Conservation (phyloP, 2,113 vertebrate genomes). For the Recurvirostra avosetta region DNA sequence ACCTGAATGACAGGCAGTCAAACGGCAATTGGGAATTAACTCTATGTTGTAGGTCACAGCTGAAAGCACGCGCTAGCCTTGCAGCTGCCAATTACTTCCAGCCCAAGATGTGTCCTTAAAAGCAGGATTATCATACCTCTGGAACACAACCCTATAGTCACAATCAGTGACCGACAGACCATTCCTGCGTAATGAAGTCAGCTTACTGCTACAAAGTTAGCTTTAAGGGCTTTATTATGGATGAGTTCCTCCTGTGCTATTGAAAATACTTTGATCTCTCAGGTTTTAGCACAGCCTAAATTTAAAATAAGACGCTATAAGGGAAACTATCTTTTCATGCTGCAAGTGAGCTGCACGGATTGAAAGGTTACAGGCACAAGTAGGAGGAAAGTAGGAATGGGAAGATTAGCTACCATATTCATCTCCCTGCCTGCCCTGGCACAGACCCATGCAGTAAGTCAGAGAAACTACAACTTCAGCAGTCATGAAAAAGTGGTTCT, state of each 20-base stretch:
- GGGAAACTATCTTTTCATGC: background rate
- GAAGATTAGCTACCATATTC: background rate
- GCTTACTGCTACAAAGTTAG: background rate
- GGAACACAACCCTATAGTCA: background rate
- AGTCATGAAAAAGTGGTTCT: background rate
- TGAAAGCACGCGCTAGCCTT: background rate
- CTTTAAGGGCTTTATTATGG: background rate
- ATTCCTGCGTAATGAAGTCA: background rate
- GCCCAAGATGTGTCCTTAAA: background rate
- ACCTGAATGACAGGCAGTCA: background rate
- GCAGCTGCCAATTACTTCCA: background rate
- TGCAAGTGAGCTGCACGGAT: background rate
- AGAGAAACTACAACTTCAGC: background rate
- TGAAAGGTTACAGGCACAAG: background rate
- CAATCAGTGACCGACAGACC: fast-evolving
- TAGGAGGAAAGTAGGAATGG: background rate
- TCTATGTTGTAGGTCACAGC: background rate
- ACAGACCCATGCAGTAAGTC: background rate
- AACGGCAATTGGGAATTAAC: background rate
- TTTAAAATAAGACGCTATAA: background rate
- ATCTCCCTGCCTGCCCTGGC: background rate
- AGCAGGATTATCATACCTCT: background rate
- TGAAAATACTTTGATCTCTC: background rate
- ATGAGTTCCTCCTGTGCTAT: background rate
- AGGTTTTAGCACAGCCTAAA: background rate